Conservation (phyloP, 2,113 vertebrate genomes). For the Gnathonemus longibarbis region DNA sequence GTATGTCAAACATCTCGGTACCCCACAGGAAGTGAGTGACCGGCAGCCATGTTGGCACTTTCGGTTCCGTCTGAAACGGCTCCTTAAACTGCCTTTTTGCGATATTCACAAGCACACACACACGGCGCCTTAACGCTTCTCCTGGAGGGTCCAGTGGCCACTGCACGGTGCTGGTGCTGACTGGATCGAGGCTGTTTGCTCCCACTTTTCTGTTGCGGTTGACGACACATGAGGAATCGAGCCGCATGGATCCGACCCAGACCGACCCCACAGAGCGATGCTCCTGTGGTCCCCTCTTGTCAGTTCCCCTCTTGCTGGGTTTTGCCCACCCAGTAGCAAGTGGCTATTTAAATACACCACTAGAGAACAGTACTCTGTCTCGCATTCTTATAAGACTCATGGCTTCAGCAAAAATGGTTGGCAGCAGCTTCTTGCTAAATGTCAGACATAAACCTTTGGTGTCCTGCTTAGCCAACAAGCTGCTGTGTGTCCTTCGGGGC, state of each 20-base stretch:
- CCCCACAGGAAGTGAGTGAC: not conserved
- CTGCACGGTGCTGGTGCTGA: conserved; percentile 90
- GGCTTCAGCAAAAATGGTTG: conserved; percentile 41
- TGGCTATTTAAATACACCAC: not conserved
- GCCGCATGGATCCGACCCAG: conserved; percentile 88
- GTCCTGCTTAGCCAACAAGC: conserved; percentile 57
- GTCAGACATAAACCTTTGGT: conserved; percentile 26
- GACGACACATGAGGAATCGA: conserved; percentile 99
- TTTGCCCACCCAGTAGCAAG: not conserved
- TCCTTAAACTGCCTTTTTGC: not conserved
- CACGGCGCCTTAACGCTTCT: not conserved
- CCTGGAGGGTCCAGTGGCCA: conserved; percentile 74
- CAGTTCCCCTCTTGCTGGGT: not conserved
- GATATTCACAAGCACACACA: not conserved
- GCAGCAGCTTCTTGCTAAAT: conserved; percentile 56
- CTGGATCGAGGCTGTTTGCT: conserved; percentile 99
- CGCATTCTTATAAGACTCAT: conserved; percentile 47
- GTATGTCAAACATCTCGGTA: not conserved
- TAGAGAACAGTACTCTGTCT: not conserved
- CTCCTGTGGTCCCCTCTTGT: not conserved
- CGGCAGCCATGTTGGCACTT: not conserved
- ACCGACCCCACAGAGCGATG: conserved; percentile 41
- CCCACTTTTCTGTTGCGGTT: conserved; percentile 99
- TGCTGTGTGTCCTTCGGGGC: conserved; percentile 40
- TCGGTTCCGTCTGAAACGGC: not conserved